Base-by-base conservation (phyloP, 2,113 vertebrate genomes). In the Kryptolebias marmoratus region DNA sequence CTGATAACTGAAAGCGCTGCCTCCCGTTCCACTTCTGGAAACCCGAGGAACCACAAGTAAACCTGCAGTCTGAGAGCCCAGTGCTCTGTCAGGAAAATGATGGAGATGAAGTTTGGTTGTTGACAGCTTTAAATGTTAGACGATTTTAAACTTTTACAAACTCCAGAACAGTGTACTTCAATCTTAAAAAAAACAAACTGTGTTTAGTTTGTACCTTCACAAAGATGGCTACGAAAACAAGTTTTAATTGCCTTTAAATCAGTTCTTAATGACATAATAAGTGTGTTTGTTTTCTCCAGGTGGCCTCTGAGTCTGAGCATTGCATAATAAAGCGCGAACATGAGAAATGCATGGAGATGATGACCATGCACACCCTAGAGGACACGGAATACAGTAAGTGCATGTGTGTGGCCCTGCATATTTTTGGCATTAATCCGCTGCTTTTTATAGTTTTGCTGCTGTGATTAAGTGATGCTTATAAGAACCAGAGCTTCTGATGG, bases 301-400 rank as follows among this genome's bases (percentile, higher is more conserved):
- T 90, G 86, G 77, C 87, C 60, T 83, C 88, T 16, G 83, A 87
- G 61, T 86, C 91, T 1, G 85, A 80, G 55, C 88, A 93, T 85
- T 94, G 94, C 36, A 65, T 94, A 60, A 93, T 91, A 70, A 91
- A 93, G 69, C 87, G 87, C 11, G 93, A 94, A 71, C 90, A 94
- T 63, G 94, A 94, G 79, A 91, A 92, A 77, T 94, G 94, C 86
- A 90, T 91, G 90, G 91, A 93, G 79, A 90, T 52, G 74, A 94
- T 94, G 30, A 65, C 65, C 1, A 68, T 67, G 59, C 91, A 93
- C 60, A 59, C 85, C 62, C 74, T 88, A 2, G 82, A 92, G 4
- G 91, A 89, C 64, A 57, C 71, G 36, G 87, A 90, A 22, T 80
- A 81, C 16, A 82, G 94, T 93, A 81, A 86, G 92, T 64, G 49